Evolutionary conservation across 2,888 invertebrate species (phyloP).

Genomic region (Pseudeuparius sepicola): DNA sequence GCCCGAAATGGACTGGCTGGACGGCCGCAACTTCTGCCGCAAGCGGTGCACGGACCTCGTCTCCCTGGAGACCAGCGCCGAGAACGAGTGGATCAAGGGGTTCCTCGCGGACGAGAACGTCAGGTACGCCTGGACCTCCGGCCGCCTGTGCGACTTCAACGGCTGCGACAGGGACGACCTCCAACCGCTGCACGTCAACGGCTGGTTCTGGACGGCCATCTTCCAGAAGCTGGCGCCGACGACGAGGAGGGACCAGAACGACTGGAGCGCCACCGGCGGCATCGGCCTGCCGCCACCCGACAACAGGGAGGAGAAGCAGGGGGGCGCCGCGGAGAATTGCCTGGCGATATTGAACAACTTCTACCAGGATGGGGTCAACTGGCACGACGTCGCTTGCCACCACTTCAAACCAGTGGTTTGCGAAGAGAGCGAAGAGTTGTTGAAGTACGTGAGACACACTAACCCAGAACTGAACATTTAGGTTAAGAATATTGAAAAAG

Average conservation of each 20-base stretch:
- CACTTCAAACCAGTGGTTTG: conserved; percentile 15
- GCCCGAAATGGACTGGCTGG: conserved; percentile 67
- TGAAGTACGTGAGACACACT: conserved; percentile 16
- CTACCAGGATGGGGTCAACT: conserved; percentile 18
- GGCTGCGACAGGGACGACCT: conserved; percentile 72
- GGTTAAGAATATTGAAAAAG: too few species aligned
- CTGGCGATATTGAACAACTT: conserved; percentile 18
- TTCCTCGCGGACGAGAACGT: conserved; percentile 29
- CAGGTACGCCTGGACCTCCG: conserved; percentile 78
- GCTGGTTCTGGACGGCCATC: conserved; percentile 81
- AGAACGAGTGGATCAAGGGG: conserved; percentile 71
- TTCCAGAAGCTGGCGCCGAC: conserved; percentile 69
- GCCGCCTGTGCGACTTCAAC: conserved; percentile 74
- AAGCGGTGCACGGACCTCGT: conserved; percentile 78
- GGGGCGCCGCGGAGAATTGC: conserved; percentile 17
- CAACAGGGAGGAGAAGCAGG: conserved; percentile 47
- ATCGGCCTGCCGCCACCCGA: conserved; percentile 73
- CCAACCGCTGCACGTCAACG: conserved; percentile 63
- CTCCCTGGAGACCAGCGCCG: conserved; percentile 64
- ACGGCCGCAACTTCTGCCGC: conserved; percentile 67
- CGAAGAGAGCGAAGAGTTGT: conserved; percentile 19
- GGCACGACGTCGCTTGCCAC: conserved; percentile 19
- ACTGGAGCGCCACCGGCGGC: conserved; percentile 74
- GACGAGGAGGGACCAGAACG: conserved; percentile 62
- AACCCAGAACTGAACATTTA: conserved; percentile 18